phyloP scores from a whole-genome alignment of 2,113 vertebrate species.

The Boleophthalmus pectinirostris region DNA sequence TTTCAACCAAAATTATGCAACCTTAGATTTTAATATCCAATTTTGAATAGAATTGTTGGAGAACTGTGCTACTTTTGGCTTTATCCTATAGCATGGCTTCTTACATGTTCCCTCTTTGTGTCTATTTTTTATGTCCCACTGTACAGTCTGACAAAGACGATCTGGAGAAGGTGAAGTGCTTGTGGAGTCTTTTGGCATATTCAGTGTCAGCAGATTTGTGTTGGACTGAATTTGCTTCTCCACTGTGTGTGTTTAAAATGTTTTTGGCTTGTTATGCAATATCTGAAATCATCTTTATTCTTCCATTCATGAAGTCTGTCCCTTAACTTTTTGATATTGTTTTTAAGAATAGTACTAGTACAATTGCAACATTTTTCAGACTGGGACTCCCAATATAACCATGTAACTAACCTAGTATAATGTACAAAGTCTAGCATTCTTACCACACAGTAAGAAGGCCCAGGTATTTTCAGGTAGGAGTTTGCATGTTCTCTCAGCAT shows the following conservation, averaged over 20 bases:
- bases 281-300: background rate
- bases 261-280: background rate
- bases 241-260: background rate
- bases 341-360: too few relatives aligned
- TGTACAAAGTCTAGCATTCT: background rate
- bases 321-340: too few relatives aligned
- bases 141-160: constrained; percentile 44
- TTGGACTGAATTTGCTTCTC: background rate
- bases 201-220: too few relatives aligned
- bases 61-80: background rate
- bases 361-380: too few relatives aligned
- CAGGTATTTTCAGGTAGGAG: too few relatives aligned
- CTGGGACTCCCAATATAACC: too few relatives aligned
- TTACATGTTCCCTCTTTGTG: constrained; percentile 26
- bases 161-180: background rate
- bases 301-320: background rate
- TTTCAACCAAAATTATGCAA: too few relatives aligned
- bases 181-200: background rate
- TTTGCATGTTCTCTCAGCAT: background rate
- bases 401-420: too few relatives aligned
- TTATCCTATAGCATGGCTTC: background rate
- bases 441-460: background rate
- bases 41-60: background rate
- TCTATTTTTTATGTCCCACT: constrained; percentile 30
- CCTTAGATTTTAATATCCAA: too few relatives aligned